Evolutionary conservation across 2,113 vertebrate genomes (phyloP), one percentile per base, ranked within the genome.

Genomic region (Thomomys bottae): DNA sequence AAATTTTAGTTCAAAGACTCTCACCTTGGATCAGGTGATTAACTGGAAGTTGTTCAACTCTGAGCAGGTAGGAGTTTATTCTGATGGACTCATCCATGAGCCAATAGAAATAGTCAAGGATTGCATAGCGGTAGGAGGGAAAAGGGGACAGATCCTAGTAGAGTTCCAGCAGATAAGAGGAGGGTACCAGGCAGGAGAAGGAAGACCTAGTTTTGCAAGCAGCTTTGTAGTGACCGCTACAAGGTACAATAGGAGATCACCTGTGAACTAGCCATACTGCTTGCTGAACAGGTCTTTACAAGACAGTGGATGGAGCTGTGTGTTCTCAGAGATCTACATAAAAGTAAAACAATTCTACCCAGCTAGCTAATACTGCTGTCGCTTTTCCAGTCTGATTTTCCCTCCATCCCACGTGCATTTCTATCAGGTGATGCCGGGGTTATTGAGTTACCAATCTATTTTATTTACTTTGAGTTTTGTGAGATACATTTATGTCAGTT

Each of bases 401-500:
- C 45, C 45, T 49, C 45, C 11, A 49, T 49, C 28, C 42, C 78
- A 66, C 30, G 54, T 34, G 36, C 14, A 26, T 59, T 36, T 79
- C 72, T 63, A 59, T 26, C 32, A 34, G 36, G 32, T 49, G 78
- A 70, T 54, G 76, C 61, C 59, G 84, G 21, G 40, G 63, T 76
- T 71, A 63, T 54, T 38, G n/a, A 81, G 28, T 70, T 61, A 30
- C 20, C 36, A n/a, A 67, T 42, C 71, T 10, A 34, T 49, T 89
- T 89, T 90, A 93, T 85, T 86, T 88, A 68, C 81, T 67, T 72
- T 72, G 70, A 88, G 68, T 84, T 87, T 81, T 84, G 36, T 34
- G 78, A 75, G 81, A 84, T 70, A 61, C 72, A 84, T 84, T 59
- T 61, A 49, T 92, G 83, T 40, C 78, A 76, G 23, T 87, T 24